Evolutionary conservation across 2,888 invertebrate genomes (phyloP).

Genomic region (Acanthoscelides obtectus): DNA sequence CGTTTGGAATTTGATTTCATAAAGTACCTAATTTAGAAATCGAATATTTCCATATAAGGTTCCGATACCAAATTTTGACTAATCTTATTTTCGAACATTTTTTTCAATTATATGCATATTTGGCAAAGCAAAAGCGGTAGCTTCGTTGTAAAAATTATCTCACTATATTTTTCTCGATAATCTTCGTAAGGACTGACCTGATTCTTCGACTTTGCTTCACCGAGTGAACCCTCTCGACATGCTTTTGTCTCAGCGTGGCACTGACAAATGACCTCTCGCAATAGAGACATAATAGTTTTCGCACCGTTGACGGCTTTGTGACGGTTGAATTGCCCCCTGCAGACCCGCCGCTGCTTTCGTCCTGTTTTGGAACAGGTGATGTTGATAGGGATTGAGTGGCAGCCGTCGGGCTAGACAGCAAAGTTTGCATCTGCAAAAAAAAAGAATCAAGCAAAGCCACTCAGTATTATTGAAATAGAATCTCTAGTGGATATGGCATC

Average conservation of each 20-base stretch:
- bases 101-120: no score
- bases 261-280: constrained; percentile 48
- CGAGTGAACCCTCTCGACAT: constrained; percentile 47
- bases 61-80: no score
- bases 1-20: no score
- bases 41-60: no score
- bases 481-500: no score
- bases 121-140: no score
- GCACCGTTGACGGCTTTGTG: constrained; percentile 22
- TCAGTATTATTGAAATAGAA: no score
- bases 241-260: constrained; percentile 44
- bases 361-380: constrained; percentile 10
- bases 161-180: no score
- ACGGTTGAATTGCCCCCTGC: not conserved
- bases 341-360: constrained; percentile 6
- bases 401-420: not conserved
- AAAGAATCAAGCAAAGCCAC: no score
- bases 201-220: constrained; percentile 40
- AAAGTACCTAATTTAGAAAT: no score
- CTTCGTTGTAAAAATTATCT: no score
- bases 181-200: not conserved
- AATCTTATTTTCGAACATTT: no score
- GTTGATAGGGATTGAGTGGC: not conserved
- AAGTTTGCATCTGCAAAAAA: not conserved
- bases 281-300: constrained; percentile 45